A percentile compares a stretch with the other conserved stretches of the same genome.
Conservation (phyloP, 2,797 vertebrate genomes). For the Diglossa cyanea region DNA sequence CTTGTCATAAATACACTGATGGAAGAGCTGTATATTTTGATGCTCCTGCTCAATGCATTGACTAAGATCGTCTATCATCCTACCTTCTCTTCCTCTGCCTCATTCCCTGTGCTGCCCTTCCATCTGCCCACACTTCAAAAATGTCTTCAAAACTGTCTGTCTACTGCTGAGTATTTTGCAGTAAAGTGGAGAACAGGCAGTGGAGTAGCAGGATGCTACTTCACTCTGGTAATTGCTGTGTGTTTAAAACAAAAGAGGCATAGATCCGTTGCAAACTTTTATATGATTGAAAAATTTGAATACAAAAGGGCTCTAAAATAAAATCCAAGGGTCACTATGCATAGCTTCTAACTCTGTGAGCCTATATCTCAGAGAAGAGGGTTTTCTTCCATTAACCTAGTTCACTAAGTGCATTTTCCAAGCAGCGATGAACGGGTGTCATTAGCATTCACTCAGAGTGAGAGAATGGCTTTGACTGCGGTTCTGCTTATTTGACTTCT, state of each 20-base stretch:
- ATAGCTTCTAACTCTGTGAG: neutral
- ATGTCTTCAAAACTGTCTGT: neutral
- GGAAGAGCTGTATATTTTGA: neutral
- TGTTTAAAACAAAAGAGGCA: neutral
- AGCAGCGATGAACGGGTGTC: neutral
- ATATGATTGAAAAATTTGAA: neutral
- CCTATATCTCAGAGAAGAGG: neutral
- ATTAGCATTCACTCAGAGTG: conserved; percentile 50
- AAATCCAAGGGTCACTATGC: neutral
- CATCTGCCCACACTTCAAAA: neutral
- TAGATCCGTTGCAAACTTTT: neutral
- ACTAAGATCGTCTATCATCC: neutral
- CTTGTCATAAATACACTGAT: neutral
- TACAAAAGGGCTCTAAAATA: neutral
- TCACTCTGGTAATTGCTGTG: neutral
- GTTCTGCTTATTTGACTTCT: conserved; percentile 53
- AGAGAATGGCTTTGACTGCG: conserved; percentile 34
- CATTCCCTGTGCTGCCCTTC: neutral
- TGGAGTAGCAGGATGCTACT: neutral
- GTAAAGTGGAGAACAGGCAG: neutral
- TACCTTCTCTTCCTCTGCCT: neutral
- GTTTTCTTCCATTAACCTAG: conserved; percentile 36
- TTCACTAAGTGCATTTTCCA: conserved; percentile 12
- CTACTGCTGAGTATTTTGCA: neutral
- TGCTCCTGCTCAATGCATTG: neutral